Evolutionary conservation across 1,140 invertebrate species (phyloP), one percentile per base, ranked within the genome.

Genomic region (Tetragonula clypearis): DNA sequence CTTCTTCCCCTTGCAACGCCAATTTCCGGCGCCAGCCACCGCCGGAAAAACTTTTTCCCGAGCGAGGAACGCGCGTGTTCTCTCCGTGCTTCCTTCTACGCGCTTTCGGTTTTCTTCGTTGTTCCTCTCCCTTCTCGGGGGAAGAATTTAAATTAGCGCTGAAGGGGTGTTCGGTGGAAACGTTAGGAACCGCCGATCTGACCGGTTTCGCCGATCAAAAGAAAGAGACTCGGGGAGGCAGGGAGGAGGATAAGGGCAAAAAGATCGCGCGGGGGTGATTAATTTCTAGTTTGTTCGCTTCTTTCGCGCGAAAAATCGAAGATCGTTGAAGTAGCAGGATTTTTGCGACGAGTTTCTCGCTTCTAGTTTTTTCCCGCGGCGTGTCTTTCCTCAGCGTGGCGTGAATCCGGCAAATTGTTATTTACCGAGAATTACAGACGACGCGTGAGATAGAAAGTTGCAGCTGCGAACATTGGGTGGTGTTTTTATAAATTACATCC

Each of bases 11-110:
- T 53, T 49, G 75, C 71, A 76, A 81, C 73, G 82, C 66, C 86
- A 87, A 88, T 88, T 88, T 88, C 78, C 82, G 60, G 41, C 82
- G 58, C 53, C 78, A 85, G 60, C 82, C 62, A 41, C 41, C 21
- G 58, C 66, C 80, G 68, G 78, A 85, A 85, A 55, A 88, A 87
- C 86, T 78, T 87, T 87, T 73, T 56, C 55, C 26, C 65, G 30
- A 77, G 60, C 55, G 65, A 58, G 35, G 65, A 41, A 74, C 41
- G 41, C 41, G 41, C 8, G 41, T 49, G 0, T 8, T 8, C 41
- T 6, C 41, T 9, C 6, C 41, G 8, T 8, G 35, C 41, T 49
- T 0, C 8, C 0, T 49, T 49, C 41, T 9, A 6, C 6, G 41
- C 41, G 41, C 41, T 8, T 30, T 30, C 30, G 30, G 30, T 1